Conservation (phyloP, 2,113 vertebrate genomes). For the Bujurquina vittata region DNA sequence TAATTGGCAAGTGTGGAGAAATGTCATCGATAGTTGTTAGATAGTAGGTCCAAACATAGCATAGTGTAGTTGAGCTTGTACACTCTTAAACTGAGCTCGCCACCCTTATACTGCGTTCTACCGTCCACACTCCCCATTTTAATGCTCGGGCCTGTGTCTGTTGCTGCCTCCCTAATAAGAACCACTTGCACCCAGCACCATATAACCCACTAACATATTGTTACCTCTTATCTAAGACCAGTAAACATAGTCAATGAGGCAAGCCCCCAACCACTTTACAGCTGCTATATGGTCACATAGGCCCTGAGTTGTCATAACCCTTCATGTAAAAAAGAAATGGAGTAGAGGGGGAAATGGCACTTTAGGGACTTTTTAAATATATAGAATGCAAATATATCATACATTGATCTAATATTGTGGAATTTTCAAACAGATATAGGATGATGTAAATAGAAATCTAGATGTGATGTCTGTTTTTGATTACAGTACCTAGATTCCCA, state of each 20-base stretch:
- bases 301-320: conserved; percentile 70
- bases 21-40: not conserved
- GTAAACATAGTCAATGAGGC: conserved; percentile 73
- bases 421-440: conserved; percentile 68
- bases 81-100: not conserved
- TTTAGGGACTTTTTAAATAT: conserved; percentile 62
- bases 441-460: conserved; percentile 34
- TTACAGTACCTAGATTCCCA: conserved; percentile 21
- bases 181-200: conserved; percentile 66
- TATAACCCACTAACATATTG: conserved; percentile 74
- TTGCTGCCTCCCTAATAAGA: conserved; percentile 69
- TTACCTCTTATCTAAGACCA: conserved; percentile 74
- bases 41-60: not conserved
- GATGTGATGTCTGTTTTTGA: not conserved
- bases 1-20: not conserved
- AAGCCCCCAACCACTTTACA: conserved; percentile 63
- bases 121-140: not conserved
- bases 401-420: conserved; percentile 15
- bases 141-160: conserved; percentile 37
- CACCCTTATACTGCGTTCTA: conserved; percentile 15
- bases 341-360: conserved; percentile 35
- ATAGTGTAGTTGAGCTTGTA: not conserved
- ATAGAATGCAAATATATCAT: conserved; percentile 13
- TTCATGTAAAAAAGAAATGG: conserved; percentile 43
- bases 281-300: conserved; percentile 51